Evolutionary conservation across 2,113 vertebrate species (phyloP), one percentile per base, ranked within the genome.

Genomic region (Suncus etruscus): DNA sequence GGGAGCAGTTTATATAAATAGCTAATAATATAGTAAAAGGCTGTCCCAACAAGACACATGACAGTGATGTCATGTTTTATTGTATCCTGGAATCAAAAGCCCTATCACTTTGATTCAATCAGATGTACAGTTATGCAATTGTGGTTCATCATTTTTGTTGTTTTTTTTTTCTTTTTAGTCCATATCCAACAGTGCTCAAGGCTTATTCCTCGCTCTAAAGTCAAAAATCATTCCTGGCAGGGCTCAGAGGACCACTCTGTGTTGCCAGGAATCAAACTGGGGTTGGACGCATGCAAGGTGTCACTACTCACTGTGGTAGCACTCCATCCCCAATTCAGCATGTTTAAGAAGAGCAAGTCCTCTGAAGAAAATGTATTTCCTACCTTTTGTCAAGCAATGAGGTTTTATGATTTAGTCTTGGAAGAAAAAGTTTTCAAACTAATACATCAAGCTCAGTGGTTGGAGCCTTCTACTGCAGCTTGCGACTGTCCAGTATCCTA

Each of bases 371-470:
- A 86, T 45, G n/a, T 61, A 51, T 31, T 89, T 73, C 66, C 8
- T 83, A 61, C 63, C 83, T 76, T 80, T 32, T 27, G 51, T 48
- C 47, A 66, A 94, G 84, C 66, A 74, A 68, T 10, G 79, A 86
- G 94, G 78, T 87, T 11, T 47, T 39, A 63, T 65, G 63, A 47
- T 50, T 86, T 91, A 66, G 90, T 88, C 93, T 91, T 70, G 70
- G 73, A 81, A 84, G 65, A n/a, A n/a, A 58, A 92, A 45, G 50
- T 82, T 94, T 92, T 89, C 94, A 94, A 95, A 94, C 95, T 94
- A 96, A 85, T 87, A 11, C 6, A 75, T 68, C 78, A 76, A 61
- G 82, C 92, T 95, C 92, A 83, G 84, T 66, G 92, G 78, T 50
- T 78, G 70, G 92, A 93, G 79, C 89, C 93, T 95, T 95, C 94